Base-by-base conservation (phyloP, 2,113 vertebrate genomes). In the Tyrannus savana region DNA sequence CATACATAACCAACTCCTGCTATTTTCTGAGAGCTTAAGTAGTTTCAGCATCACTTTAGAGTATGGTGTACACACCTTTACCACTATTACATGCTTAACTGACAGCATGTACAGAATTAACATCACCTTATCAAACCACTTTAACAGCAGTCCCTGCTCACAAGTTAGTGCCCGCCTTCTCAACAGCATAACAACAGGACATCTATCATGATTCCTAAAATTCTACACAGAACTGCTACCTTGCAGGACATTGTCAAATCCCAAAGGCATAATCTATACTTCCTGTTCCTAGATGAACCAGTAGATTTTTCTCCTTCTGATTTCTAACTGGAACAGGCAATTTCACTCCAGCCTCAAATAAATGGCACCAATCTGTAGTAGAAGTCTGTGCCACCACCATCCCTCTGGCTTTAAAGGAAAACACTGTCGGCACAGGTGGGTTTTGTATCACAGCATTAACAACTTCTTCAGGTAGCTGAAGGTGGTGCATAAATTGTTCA, bases 261-360 rank as follows among this genome's bases (percentile, higher is more conserved):
- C 53, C n/a, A 47, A 7, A 50, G 8, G 4, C 2, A 12, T 25
- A 19, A 42, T 16, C n/a, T 23, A 0, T 12, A 21, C 0, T 3
- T 46, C 39, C 17, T 68, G 18, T 37, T 68, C 37, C 42, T 27
- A 80, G 8, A 46, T 15, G 3, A 77, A 49, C 0, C 0, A 19
- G 4, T 10, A 39, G 35, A 6, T 55, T 71, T 42, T 60, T 19
- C 30, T 69, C 1, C n/a, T 39, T 63, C 44, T 9, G 24, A 69
- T 58, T 83, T 79, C 42, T 58, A 41, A n/a, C 4, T n/a, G 33
- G 23, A 28, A 73, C 11, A 16, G 11, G 10, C 35, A 23, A 6
- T 25, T 18, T 69, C 59, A 71, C 49, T 66, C 41, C 28, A 78
- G 30, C 16, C 24, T 78, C 37, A 67, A 74, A 60, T 5, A 42